Evolutionary conservation across 2,888 invertebrate species (phyloP).

Genomic region (Drosophila sordidapex): DNA sequence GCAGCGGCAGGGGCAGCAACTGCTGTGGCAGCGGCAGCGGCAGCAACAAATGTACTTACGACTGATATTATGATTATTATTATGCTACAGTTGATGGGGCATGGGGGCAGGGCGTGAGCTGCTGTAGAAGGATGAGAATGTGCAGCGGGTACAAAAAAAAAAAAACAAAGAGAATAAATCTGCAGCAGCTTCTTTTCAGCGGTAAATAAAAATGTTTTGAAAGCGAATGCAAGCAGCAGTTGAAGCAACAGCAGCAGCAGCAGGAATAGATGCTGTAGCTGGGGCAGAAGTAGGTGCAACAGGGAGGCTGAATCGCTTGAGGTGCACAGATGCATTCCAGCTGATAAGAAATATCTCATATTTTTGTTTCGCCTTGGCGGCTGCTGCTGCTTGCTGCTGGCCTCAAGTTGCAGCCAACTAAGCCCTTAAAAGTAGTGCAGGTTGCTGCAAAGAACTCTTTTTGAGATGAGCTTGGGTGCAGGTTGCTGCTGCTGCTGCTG

Average conservation of each 20-base stretch:
- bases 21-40: constrained; percentile 37
- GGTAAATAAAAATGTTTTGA: constrained; percentile 79
- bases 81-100: constrained; percentile 17
- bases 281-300: not conserved
- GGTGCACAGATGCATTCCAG: constrained; percentile 85
- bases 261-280: constrained; percentile 5
- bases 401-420: constrained; percentile 69
- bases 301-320: constrained; percentile 73
- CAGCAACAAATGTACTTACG: constrained; percentile 76
- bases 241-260: constrained; percentile 1
- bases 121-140: constrained; percentile 16
- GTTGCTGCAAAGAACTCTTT: constrained; percentile 35
- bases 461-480: constrained; percentile 5
- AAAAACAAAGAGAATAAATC: constrained; percentile 78
- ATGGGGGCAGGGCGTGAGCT: not conserved
- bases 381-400: constrained; percentile 31
- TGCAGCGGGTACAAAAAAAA: constrained; percentile 20
- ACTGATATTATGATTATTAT: constrained; percentile 79
- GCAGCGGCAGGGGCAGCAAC: constrained; percentile 35
- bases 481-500: not conserved
- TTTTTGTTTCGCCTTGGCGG: constrained; percentile 62
- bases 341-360: constrained; percentile 83
- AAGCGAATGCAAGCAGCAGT: constrained; percentile 56
- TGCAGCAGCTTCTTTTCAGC: constrained; percentile 78
- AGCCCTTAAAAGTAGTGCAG: constrained; percentile 83